phyloP scores from a whole-genome alignment of 23 tunicate genomes.

The Phallusia fumigata region DNA sequence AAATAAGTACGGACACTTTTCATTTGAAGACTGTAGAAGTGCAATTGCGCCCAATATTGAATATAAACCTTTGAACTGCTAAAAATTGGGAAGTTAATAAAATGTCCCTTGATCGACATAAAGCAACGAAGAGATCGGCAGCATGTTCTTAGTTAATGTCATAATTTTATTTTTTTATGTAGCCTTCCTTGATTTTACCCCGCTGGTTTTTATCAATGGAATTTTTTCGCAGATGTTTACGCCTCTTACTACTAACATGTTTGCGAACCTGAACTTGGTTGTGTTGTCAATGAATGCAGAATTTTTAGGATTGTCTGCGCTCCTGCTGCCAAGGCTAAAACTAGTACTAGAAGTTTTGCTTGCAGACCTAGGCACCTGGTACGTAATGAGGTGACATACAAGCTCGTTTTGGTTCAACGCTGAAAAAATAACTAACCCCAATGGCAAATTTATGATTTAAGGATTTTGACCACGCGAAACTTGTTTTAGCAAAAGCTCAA shows the following conservation, averaged over 20 bases:
- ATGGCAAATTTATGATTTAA: too few relatives aligned
- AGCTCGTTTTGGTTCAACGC: too few relatives aligned
- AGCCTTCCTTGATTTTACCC: background rate
- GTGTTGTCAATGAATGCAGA: too few relatives aligned
- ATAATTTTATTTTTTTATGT: background rate
- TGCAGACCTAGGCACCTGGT: too few relatives aligned
- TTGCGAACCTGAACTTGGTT: background rate
- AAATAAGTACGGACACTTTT: too few relatives aligned
- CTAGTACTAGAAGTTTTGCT: too few relatives aligned
- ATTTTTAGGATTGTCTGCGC: too few relatives aligned
- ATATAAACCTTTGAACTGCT: background rate
- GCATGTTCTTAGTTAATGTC: background rate
- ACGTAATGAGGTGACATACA: too few relatives aligned
- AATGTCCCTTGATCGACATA: background rate
- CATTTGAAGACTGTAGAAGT: background rate
- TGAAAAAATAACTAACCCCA: too few relatives aligned
- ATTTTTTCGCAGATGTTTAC: background rate
- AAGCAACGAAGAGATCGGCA: background rate
- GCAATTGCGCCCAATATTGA: background rate
- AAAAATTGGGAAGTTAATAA: background rate
- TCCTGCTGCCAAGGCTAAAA: too few relatives aligned
- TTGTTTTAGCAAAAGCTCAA: too few relatives aligned
- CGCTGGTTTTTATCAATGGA: background rate
- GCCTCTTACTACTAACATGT: slow-evolving; percentile 5
- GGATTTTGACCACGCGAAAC: too few relatives aligned